A percentile compares a stretch with the other conserved stretches of the same genome.
These are phyloP conservation scores for Diplogasteroides magnus DNA, from an alignment of 1,140 invertebrate species.

Conservation along the genomic window DNA sequence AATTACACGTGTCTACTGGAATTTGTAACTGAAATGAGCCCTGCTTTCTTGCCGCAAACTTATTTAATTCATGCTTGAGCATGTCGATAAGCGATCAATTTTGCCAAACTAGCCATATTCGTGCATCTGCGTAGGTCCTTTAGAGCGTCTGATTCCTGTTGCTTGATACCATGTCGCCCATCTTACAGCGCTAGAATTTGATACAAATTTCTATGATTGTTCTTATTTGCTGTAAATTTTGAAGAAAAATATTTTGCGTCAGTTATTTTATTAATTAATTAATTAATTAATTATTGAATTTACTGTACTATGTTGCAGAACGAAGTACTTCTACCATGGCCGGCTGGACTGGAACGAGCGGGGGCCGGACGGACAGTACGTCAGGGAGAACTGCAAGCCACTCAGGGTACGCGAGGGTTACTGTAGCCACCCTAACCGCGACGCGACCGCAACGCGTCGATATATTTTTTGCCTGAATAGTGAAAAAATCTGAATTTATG, in stretches of 20 bases:
- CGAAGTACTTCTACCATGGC: conserved; percentile 72
- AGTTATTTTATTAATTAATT: conserved; percentile 7
- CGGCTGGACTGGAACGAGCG: conserved; percentile 91
- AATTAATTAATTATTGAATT: conserved; percentile 12
- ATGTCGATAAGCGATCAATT: no score
- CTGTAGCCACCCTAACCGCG: not conserved
- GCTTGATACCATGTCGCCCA: conserved; percentile 1
- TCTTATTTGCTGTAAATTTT: no score
- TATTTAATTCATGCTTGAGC: no score
- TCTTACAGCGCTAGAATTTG: no score
- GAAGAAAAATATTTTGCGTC: not conserved
- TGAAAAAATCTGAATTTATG: not conserved
- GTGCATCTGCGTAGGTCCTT: no score
- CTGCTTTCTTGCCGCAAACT: no score
- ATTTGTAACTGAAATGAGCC: no score
- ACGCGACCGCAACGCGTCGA: not conserved
- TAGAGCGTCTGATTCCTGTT: no score
- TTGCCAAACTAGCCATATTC: no score
- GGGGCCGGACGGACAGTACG: conserved; percentile 86
- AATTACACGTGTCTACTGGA: no score
- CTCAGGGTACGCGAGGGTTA: conserved; percentile 68
- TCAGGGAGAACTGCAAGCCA: conserved; percentile 95
- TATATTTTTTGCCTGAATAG: not conserved
- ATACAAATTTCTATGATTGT: no score
- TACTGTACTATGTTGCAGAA: no score